These are phyloP conservation scores for Lithophane socia DNA, from an alignment of 2,888 invertebrate species.

Conservation along the genomic window DNA sequence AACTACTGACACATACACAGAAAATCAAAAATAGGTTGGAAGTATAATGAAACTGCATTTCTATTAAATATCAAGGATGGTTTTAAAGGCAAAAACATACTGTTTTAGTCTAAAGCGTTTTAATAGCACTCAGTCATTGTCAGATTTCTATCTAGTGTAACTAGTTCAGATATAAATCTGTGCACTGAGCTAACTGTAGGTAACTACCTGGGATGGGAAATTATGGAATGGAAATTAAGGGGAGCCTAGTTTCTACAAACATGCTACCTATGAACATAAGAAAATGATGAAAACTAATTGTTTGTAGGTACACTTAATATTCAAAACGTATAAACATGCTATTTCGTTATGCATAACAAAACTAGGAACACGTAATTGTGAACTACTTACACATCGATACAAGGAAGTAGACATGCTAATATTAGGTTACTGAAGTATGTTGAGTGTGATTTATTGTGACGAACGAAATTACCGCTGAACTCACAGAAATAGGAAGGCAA, in stretches of 20 bases:
- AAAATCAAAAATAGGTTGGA: conserved; percentile 21
- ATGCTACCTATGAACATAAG: conserved; percentile 23
- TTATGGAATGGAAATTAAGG: conserved; percentile 25
- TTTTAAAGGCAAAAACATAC: conserved; percentile 29
- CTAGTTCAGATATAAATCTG: conserved; percentile 56
- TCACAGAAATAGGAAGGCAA: conserved; percentile 5
- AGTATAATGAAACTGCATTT: conserved; percentile 14
- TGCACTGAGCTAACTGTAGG: conserved; percentile 42
- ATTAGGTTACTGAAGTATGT: conserved; percentile 22
- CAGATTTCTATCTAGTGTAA: conserved; percentile 55
- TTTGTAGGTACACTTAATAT: conserved; percentile 18
- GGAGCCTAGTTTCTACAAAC: conserved; percentile 21
- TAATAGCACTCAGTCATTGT: conserved; percentile 51
- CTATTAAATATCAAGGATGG: conserved; percentile 28
- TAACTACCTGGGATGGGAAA: conserved; percentile 53
- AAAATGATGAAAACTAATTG: conserved; percentile 15
- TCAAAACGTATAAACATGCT: conserved; percentile 44
- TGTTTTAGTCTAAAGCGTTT: conserved; percentile 33
- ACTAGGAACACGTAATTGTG: conserved; percentile 37
- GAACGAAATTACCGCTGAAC: conserved; percentile 10
- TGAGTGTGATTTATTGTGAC: conserved; percentile 30
- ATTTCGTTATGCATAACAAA: conserved; percentile 40
- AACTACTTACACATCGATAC: conserved; percentile 40
- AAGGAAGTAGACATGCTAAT: conserved; percentile 36
- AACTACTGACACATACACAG: conserved; percentile 40